Base-by-base conservation (phyloP, 2,888 invertebrate species). In the Pandemis heparana region DNA sequence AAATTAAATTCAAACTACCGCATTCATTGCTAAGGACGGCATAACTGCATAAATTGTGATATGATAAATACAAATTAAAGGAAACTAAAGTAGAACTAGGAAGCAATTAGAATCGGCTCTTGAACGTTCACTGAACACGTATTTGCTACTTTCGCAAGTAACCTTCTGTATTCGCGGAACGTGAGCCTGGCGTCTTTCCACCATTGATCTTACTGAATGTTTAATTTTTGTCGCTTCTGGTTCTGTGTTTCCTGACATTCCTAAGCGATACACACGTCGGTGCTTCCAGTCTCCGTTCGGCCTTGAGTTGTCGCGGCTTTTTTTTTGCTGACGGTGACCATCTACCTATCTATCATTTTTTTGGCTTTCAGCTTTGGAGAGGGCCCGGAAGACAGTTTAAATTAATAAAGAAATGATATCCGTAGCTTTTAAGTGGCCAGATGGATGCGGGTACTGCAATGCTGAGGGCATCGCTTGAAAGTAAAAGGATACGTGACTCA, bases 81-180 rank as follows among this genome's bases (percentile, higher is more conserved):
- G 75, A 76, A 77, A 74, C 32, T 39, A 62, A 71, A 71, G 62
- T 74, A 69, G 65, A 32, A 76, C 39, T 65, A 85, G 87, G 85
- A 87, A 87, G 83, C 81, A 81, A 87, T 84, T 80, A 84, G 67
- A 53, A 78, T 77, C 75, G 74, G 82, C 77, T 84, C 82, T 86
- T 81, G 81, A 85, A 82, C 79, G 80, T 80, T 81, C 78, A 75
- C 76, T 75, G 77, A 81, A 83, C 85, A 87, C 85, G 85, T 86
- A 83, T 83, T 80, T 78, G 75, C 75, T 79, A 77, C 82, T 87
- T 86, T 85, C 82, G 80, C 85, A 82, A 78, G 75, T 72, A 75
- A 74, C 75, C 72, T 78, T 77, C 60, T 71, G 63, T 39, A 16
- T 39, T 14, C 14, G 43, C 12, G 43, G 66, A 63, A 75, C 75